Percentiles rank a stretch among this genome's conserved stretches.
Evolutionary conservation across 2,888 invertebrate genomes (phyloP).

Genomic region (Aleiodes testaceus): DNA sequence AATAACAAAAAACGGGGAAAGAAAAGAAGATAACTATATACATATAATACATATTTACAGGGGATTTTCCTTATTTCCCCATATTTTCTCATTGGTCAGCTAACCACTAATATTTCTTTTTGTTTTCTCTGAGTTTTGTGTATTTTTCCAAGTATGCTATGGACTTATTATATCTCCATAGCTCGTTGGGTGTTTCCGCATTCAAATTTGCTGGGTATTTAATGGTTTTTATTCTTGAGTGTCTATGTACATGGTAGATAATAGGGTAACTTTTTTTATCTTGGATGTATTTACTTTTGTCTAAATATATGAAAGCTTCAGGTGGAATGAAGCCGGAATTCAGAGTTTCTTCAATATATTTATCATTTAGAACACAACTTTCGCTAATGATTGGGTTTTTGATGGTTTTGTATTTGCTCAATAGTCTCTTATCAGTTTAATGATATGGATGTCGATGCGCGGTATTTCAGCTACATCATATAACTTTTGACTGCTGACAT

Average conservation of each 20-base stretch:
- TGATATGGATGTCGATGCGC: slow-evolving; percentile 21
- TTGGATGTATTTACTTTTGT: slow-evolving; percentile 27
- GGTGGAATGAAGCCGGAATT: slow-evolving; percentile 36
- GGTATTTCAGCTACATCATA: slow-evolving; percentile 10
- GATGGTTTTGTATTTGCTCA: slow-evolving; percentile 10
- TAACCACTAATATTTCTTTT: slow-evolving; percentile 34
- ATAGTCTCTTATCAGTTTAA: slow-evolving; percentile 23
- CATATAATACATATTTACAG: slow-evolving; percentile 5
- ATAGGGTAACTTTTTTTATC: slow-evolving; percentile 37
- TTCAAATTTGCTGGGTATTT: slow-evolving; percentile 10
- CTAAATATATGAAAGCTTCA: slow-evolving; percentile 41
- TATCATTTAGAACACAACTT: neutral
- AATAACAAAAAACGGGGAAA: neutral
- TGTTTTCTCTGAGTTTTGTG: slow-evolving; percentile 28
- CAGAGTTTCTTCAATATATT: slow-evolving; percentile 13
- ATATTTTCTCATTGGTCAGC: neutral
- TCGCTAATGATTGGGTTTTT: neutral
- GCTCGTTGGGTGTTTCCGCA: neutral
- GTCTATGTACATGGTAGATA: slow-evolving; percentile 39
- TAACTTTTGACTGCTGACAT: slow-evolving; percentile 28
- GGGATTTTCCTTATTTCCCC: neutral
- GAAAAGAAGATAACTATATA: neutral
- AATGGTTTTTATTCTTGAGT: neutral
- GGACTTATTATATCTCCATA: slow-evolving; percentile 30
- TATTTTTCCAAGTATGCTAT: neutral